Conservation (phyloP, 1,140 invertebrate genomes). For the Cotesia typhae region DNA sequence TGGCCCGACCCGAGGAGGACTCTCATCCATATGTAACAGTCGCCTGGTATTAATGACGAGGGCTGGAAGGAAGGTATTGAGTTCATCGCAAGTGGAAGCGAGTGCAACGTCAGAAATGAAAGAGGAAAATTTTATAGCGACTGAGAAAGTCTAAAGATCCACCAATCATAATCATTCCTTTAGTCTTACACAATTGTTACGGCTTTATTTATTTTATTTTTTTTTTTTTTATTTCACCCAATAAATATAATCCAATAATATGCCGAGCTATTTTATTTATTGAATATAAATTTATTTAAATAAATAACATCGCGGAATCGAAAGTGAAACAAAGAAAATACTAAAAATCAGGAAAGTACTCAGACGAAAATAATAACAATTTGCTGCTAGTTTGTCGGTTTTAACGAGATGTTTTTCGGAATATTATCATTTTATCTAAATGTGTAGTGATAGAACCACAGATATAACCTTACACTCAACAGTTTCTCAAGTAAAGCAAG, state of each 20-base stretch:
- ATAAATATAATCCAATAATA: conserved; percentile 47
- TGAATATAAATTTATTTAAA: too few relatives aligned
- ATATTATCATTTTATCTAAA: conserved; percentile 15
- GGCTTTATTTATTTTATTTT: neutral
- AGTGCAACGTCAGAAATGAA: conserved; percentile 33
- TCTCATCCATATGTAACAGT: conserved; percentile 67
- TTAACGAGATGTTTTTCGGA: conserved; percentile 11
- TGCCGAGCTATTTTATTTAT: too few relatives aligned
- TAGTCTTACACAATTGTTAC: neutral
- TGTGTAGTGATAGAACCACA: conserved; percentile 7
- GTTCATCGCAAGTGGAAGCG: conserved; percentile 36
- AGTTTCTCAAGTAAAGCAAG: neutral
- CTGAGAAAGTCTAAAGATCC: conserved; percentile 32
- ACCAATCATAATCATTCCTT: conserved; percentile 5
- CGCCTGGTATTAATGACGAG: conserved; percentile 65
- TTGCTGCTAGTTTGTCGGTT: too few relatives aligned
- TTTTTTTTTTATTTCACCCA: conserved; percentile 48
- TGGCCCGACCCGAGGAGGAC: conserved; percentile 42
- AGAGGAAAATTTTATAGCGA: conserved; percentile 39
- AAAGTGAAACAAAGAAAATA: too few relatives aligned
- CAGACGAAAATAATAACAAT: too few relatives aligned
- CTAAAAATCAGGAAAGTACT: too few relatives aligned
- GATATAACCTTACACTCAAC: neutral
- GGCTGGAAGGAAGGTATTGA: conserved; percentile 40
- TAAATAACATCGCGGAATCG: too few relatives aligned